Evolutionary conservation across 1,140 invertebrate species (phyloP).

Genomic region (Ips nitidus): DNA sequence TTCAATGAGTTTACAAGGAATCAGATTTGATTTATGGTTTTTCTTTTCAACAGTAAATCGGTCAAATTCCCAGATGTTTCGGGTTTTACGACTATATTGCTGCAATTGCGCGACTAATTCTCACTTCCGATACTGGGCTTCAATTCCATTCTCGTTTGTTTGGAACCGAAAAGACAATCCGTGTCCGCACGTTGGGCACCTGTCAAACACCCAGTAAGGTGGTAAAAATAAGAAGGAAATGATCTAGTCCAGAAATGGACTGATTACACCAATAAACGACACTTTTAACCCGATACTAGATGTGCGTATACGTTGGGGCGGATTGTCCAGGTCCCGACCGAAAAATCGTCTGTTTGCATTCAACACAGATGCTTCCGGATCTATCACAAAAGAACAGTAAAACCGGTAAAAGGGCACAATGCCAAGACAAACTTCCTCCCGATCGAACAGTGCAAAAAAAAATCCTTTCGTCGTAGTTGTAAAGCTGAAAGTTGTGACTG

Average conservation of each 20-base stretch:
- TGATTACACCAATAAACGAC: constrained; percentile 8
- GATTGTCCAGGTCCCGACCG: background rate
- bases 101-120: constrained; percentile 19
- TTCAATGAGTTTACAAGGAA: too few species aligned
- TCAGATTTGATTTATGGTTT: too few species aligned
- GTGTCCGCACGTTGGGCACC: constrained; percentile 24
- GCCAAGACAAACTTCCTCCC: constrained; percentile 30
- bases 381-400: constrained; percentile 30
- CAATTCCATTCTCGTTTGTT: background rate
- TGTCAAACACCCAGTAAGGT: constrained; percentile 11
- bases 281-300: background rate
- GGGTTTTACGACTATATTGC: too few species aligned
- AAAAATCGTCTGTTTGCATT: constrained; percentile 25
- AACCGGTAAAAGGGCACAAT: constrained; percentile 28
- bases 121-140: constrained; percentile 16
- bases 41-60: too few species aligned
- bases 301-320: constrained; percentile 1
- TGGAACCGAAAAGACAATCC: constrained; percentile 19
- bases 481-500: background rate
- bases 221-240: constrained; percentile 24
- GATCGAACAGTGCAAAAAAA: background rate
- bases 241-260: constrained; percentile 1
- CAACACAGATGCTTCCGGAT: constrained; percentile 34
- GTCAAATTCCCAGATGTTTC: too few species aligned
- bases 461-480: constrained; percentile 23